Conservation (phyloP, 1,140 invertebrate species). For the Heliconius eleuchia region DNA sequence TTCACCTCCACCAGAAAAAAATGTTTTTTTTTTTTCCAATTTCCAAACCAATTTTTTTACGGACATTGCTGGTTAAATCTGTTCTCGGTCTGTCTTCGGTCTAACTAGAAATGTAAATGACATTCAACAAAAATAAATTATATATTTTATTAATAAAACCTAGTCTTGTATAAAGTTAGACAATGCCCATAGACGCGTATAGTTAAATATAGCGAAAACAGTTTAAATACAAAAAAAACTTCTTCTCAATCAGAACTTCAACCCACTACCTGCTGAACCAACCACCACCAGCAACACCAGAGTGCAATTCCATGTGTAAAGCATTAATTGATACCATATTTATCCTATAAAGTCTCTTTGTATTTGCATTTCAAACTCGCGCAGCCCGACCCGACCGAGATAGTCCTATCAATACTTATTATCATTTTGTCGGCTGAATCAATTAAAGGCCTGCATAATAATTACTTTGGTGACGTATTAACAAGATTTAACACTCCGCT, state of each 20-base stretch:
- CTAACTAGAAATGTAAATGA: no score
- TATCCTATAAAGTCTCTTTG: conserved; percentile 58
- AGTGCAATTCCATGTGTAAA: conserved; percentile 58
- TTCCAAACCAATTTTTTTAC: no score
- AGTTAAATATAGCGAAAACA: no score
- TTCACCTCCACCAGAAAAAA: no score
- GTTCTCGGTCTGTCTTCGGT: no score
- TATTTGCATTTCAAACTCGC: conserved; percentile 73
- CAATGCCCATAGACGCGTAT: no score
- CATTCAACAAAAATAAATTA: no score
- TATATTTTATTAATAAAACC: no score
- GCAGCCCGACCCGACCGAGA: conserved; percentile 46
- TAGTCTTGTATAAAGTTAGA: no score
- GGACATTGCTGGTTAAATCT: no score
- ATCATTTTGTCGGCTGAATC: conserved; percentile 76
- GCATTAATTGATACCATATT: conserved; percentile 60
- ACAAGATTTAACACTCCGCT: conserved; percentile 75
- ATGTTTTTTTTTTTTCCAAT: no score
- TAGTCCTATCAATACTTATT: conserved; percentile 68
- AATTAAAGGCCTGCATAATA: conserved; percentile 74
- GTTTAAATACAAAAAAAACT: background rate
- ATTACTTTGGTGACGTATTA: conserved; percentile 72
- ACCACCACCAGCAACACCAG: conserved; percentile 19
- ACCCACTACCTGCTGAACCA: background rate
- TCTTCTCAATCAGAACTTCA: background rate